These are phyloP conservation scores for Drosophila sucinea DNA, from an alignment of 1,140 invertebrate genomes.

Conservation along the genomic window DNA sequence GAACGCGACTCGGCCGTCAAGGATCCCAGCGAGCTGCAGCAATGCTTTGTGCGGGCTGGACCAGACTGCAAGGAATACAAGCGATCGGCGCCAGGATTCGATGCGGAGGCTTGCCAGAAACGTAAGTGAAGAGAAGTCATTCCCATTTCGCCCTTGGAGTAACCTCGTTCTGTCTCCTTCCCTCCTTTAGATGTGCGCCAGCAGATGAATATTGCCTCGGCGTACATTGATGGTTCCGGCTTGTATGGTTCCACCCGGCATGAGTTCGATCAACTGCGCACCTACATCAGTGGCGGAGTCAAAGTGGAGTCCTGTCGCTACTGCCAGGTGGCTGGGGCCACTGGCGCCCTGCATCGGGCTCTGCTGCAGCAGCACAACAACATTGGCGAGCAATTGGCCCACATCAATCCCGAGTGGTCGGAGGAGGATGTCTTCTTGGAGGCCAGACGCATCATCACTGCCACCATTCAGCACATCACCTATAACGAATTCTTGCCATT, in stretches of 20 bases:
- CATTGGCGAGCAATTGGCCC: slow-evolving; percentile 88
- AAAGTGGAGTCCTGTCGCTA: slow-evolving; percentile 86
- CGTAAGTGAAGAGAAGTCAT: slow-evolving; percentile 80
- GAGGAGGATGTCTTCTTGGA: slow-evolving; percentile 92
- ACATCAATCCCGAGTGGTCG: slow-evolving; percentile 93
- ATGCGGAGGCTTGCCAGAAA: slow-evolving; percentile 87
- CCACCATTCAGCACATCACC: slow-evolving; percentile 93
- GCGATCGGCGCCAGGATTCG: slow-evolving; percentile 88
- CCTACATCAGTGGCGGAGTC: slow-evolving; percentile 90
- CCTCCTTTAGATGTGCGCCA: slow-evolving; percentile 86
- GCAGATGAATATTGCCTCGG: slow-evolving; percentile 94
- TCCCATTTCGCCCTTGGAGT: not conserved
- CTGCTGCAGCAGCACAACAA: slow-evolving; percentile 92
- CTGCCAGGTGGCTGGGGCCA: slow-evolving; percentile 78
- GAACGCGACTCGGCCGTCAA: slow-evolving; percentile 70
- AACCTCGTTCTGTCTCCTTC: not conserved
- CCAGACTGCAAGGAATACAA: slow-evolving; percentile 89
- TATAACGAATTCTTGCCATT: slow-evolving; percentile 93
- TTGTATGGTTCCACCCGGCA: slow-evolving; percentile 92
- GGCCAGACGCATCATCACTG: slow-evolving; percentile 89
- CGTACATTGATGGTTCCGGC: slow-evolving; percentile 93
- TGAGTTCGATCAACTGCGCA: slow-evolving; percentile 87
- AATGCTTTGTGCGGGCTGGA: slow-evolving; percentile 78
- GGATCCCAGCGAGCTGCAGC: slow-evolving; percentile 70
- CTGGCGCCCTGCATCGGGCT: slow-evolving; percentile 88